Evolutionary conservation across 2,113 vertebrate species (phyloP), one percentile per base, ranked within the genome.

Genomic region (Scalopus aquaticus): DNA sequence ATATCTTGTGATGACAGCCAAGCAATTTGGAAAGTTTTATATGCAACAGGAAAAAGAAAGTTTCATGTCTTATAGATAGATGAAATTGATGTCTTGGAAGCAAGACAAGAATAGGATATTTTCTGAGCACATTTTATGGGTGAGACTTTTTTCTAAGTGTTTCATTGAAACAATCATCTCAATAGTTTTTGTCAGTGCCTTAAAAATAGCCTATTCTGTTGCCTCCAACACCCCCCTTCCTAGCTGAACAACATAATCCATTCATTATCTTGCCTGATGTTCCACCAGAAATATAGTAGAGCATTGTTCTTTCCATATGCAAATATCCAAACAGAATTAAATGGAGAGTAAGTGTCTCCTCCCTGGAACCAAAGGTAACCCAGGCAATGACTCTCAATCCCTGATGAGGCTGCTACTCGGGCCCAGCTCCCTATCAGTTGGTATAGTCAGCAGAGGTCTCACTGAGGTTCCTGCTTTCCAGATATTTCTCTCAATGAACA

Each of bases 11-110:
- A 90, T 81, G 54, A 26, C 56, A 85, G 15, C 54, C 77, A 65
- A 86, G 51, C 60, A 80, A 89, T 49, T 93, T 86, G 64, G 51
- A 28, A 88, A 51, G 44, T 65, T 88, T 79, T 73, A 95, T 17
- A 83, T 15, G 77, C 90, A 44, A 74, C 17, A 54, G 37, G 46
- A 88, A 95, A 88, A 51, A n/a, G 46, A 44, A 58, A 87, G 42
- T 60, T 58, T 72, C 35, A 17, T 42, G 58, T 51, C 62, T 81
- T n/a, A n/a, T n/a, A n/a, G 91, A 67, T 37, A 78, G 70, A 72
- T 49, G 22, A 94, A 79, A 72, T 3, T 67, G n/a, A 64, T 80
- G 35, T 9, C 73, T 62, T 58, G 17, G 9, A 60, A 78, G 30
- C 24, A 54, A 49, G 30, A 78, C 32, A 12, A 87, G 54, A 72